Percentiles rank a stretch among this genome's conserved stretches.
Evolutionary conservation across 2,888 invertebrate species (phyloP).

Genomic region (Laspeyria flexula): DNA sequence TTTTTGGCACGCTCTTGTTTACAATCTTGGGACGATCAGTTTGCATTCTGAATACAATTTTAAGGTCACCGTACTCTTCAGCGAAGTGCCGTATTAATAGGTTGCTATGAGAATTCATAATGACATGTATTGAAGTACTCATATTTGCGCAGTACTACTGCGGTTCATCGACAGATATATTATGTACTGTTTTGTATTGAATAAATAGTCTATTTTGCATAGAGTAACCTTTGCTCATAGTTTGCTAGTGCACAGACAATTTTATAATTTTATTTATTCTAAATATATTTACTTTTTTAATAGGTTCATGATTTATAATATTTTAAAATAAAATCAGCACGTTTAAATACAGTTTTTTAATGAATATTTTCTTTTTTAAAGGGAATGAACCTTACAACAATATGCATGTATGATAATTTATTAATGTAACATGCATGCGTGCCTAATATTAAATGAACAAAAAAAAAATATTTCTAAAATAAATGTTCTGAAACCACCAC

Average conservation of each 20-base stretch:
- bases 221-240: no score
- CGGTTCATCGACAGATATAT: conserved; percentile 2
- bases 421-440: no score
- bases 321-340: no score
- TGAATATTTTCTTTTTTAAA: no score
- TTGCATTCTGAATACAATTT: conserved; percentile 63
- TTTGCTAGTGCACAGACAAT: no score
- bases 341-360: no score
- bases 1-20: conserved; percentile 63
- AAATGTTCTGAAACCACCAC: no score
- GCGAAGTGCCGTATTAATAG: conserved; percentile 48
- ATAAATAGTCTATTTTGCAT: no score
- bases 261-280: no score
- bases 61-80: conserved; percentile 59
- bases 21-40: conserved; percentile 47
- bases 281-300: no score
- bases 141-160: neutral
- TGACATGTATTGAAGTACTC: neutral
- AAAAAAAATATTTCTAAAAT: neutral
- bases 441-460: no score
- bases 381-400: neutral
- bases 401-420: neutral
- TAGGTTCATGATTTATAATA: no score
- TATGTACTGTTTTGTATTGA: neutral
- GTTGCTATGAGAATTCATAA: conserved; percentile 51